phyloP scores from a whole-genome alignment of 2,797 vertebrate species.

The Fratercula arctica region DNA sequence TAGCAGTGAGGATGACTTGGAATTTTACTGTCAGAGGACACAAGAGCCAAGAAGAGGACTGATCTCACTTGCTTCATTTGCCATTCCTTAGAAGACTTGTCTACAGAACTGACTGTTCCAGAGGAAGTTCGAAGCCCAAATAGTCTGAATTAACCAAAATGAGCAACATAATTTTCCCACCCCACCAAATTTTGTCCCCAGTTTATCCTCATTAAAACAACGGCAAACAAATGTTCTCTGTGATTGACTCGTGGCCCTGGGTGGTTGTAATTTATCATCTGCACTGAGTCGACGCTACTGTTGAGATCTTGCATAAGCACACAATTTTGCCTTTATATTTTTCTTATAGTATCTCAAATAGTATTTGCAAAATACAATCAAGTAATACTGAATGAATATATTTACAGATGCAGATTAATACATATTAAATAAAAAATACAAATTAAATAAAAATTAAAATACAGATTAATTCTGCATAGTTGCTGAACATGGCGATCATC shows the following conservation, averaged over 20 bases:
- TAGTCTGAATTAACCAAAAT: neutral
- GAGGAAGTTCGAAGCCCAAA: neutral
- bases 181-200: neutral
- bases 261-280: neutral
- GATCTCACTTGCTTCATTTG: neutral
- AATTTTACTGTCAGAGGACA: neutral
- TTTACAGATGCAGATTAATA: neutral
- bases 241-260: neutral
- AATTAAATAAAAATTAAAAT: neutral
- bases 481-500: neutral
- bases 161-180: fast-evolving
- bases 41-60: neutral
- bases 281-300: neutral
- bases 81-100: neutral
- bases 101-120: neutral
- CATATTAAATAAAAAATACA: neutral
- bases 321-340: neutral
- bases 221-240: neutral
- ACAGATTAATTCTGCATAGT: neutral
- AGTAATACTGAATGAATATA: neutral
- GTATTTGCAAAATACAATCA: neutral
- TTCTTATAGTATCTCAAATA: neutral
- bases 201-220: neutral
- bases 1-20: neutral
- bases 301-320: neutral